These are phyloP conservation scores for Mythimna loreyi DNA, from an alignment of 2,888 invertebrate species.

Conservation along the genomic window DNA sequence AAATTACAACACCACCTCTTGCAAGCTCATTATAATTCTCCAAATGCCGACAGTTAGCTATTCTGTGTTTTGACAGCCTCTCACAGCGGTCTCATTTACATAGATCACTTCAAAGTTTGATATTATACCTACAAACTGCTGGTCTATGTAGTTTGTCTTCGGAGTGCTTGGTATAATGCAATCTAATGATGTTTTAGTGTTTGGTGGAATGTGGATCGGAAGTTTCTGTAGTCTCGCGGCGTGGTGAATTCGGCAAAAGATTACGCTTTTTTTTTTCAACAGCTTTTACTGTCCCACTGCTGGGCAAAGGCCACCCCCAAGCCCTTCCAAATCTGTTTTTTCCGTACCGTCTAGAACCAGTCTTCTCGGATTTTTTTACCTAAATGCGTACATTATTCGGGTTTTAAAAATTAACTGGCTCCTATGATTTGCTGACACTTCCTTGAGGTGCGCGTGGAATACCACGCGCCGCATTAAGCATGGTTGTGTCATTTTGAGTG, in stretches of 20 bases:
- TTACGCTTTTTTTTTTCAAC: too few relatives aligned
- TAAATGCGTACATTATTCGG: too few relatives aligned
- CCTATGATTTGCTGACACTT: too few relatives aligned
- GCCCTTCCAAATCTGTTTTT: too few relatives aligned
- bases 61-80: slow-evolving; percentile 61
- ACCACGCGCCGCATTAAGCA: too few relatives aligned
- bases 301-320: too few relatives aligned
- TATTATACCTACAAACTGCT: slow-evolving; percentile 12
- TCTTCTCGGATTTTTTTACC: too few relatives aligned
- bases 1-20: slow-evolving; percentile 26
- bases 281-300: too few relatives aligned
- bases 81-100: slow-evolving; percentile 62
- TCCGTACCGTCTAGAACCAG: too few relatives aligned
- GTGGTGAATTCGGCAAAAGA: not conserved
- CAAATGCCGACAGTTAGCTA: slow-evolving; percentile 44
- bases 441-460: too few relatives aligned
- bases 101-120: slow-evolving; percentile 54
- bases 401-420: too few relatives aligned
- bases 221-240: not conserved
- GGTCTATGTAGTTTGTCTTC: slow-evolving; percentile 23
- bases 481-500: too few relatives aligned
- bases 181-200: slow-evolving; percentile 25
- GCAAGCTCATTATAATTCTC: slow-evolving; percentile 40
- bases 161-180: slow-evolving; percentile 14
- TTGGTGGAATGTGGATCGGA: not conserved